These are phyloP conservation scores for Channallabes apus DNA, from an alignment of 2,797 vertebrate species.

Conservation along the genomic window DNA sequence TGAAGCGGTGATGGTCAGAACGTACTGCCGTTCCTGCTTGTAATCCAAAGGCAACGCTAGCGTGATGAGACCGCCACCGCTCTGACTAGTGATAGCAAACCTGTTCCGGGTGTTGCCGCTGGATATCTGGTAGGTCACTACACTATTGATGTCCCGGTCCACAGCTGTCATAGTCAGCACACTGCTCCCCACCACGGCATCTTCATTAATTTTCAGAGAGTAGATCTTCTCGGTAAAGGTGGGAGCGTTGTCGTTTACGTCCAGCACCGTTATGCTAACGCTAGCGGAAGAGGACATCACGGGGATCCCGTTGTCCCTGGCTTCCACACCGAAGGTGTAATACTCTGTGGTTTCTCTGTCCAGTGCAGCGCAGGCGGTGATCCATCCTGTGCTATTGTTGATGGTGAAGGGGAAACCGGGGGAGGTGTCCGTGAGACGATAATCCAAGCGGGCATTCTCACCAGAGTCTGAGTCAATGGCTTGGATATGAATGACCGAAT, in stretches of 20 bases:
- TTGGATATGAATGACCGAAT: slow-evolving; percentile 94
- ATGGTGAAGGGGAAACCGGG: slow-evolving; percentile 89
- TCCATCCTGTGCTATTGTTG: slow-evolving; percentile 96
- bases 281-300: slow-evolving; percentile 93
- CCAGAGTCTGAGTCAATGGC: slow-evolving; percentile 92
- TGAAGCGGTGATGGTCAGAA: slow-evolving; percentile 89
- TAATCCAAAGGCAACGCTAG: slow-evolving; percentile 94
- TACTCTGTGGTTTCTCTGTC: slow-evolving; percentile 89
- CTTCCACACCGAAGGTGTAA: slow-evolving; percentile 92
- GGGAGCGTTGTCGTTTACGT: slow-evolving; percentile 94
- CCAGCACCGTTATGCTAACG: slow-evolving; percentile 89
- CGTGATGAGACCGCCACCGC: slow-evolving; percentile 90
- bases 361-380: slow-evolving; percentile 84
- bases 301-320: slow-evolving; percentile 85
- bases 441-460: slow-evolving; percentile 89
- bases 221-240: slow-evolving; percentile 90
- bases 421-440: slow-evolving; percentile 80
- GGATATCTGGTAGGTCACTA: slow-evolving; percentile 96
- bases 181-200: slow-evolving; percentile 89
- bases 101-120: slow-evolving; percentile 97
- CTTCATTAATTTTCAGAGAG: slow-evolving; percentile 91
- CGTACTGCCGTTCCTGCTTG: slow-evolving; percentile 95
- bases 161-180: slow-evolving; percentile 89
- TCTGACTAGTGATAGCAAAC: slow-evolving; percentile 96
- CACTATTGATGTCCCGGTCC: slow-evolving; percentile 91